Base-by-base conservation (phyloP, 1,140 invertebrate species). In the Diachasma alloeum region DNA sequence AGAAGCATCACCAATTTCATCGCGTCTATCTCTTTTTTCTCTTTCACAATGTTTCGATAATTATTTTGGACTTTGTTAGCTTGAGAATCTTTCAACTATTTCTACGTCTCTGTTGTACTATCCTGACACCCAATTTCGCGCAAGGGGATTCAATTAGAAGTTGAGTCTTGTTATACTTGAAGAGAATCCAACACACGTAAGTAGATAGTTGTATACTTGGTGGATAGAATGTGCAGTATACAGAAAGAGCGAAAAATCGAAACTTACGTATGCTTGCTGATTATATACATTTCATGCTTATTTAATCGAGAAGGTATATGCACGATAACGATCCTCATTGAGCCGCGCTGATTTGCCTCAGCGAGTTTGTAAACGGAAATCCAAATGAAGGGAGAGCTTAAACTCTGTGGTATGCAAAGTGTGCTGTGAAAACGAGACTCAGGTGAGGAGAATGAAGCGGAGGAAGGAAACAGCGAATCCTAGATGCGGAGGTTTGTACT, bases 291-390 rank as follows among this genome's bases (percentile, higher is more conserved):
- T 63, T 63, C 59, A 63, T 63, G 59, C 59, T 63, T 63, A 63
- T 63, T 63, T 63, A 63, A 63, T 26, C 19, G 59, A 63, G 59
- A 63, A 8, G 22, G 13, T 26, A 63, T 10, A 63, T 53, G 17
- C 48, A 63, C 22, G 48, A 63, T 63, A 63, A 63, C 59, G 59
- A 26, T 63, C 24, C 59, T 63, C 59, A 63, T 63, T 63, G 59
- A 63, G 39, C 39, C 9, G n/a, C 13, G 42, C 5, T 46, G 42
- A 48, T 46, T 46, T n/a, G 80, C 83, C 82, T 83, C 67, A 76
- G 75, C 72, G 74, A 73, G 67, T 75, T 74, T 74, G 74, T 83
- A 87, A 87, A 87, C 85, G 83, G 86, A 88, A 87, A 87, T 81
- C 85, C 79, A 86, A 88, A 88, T 87, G 84, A 87, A 86, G 81